Evolutionary conservation across 2,888 invertebrate species (phyloP).

Genomic region (Nematopogon swammerdamellus): DNA sequence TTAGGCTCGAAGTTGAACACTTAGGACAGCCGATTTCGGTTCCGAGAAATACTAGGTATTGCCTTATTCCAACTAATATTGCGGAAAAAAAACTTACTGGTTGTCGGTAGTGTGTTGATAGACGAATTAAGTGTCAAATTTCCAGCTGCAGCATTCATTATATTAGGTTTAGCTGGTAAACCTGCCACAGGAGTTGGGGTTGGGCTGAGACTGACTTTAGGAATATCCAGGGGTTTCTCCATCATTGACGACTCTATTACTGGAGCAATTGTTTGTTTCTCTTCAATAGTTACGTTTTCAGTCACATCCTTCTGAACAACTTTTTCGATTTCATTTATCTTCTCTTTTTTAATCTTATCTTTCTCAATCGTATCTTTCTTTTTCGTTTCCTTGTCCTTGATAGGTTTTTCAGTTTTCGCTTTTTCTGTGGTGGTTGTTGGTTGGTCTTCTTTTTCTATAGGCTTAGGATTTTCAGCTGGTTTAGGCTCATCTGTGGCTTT

Average conservation of each 20-base stretch:
- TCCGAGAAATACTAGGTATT: no score
- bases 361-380: conserved; percentile 36
- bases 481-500: conserved; percentile 3
- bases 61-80: no score
- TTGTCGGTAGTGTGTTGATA: conserved; percentile 31
- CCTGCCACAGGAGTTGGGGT: conserved; percentile 38
- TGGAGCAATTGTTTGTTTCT: conserved; percentile 12
- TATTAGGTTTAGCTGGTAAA: conserved; percentile 21
- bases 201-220: conserved; percentile 20
- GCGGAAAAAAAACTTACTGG: conserved; percentile 23
- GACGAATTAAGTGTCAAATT: conserved; percentile 16
- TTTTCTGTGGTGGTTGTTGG: conserved; percentile 13
- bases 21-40: no score
- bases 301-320: conserved; percentile 14
- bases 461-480: no score
- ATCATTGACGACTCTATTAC: conserved; percentile 30
- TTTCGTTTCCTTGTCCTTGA: conserved; percentile 21
- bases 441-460: conserved; percentile 6
- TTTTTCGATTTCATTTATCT: conserved; percentile 24
- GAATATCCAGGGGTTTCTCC: conserved; percentile 18
- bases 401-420: conserved; percentile 3
- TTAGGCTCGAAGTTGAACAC: no score
- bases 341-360: conserved; percentile 18
- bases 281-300: conserved; percentile 10
- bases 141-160: conserved; percentile 10